A percentile compares a stretch with the other conserved stretches of the same genome.
Conservation (phyloP, 2,888 invertebrate genomes). For the Caenorhabditis doughertyi region DNA sequence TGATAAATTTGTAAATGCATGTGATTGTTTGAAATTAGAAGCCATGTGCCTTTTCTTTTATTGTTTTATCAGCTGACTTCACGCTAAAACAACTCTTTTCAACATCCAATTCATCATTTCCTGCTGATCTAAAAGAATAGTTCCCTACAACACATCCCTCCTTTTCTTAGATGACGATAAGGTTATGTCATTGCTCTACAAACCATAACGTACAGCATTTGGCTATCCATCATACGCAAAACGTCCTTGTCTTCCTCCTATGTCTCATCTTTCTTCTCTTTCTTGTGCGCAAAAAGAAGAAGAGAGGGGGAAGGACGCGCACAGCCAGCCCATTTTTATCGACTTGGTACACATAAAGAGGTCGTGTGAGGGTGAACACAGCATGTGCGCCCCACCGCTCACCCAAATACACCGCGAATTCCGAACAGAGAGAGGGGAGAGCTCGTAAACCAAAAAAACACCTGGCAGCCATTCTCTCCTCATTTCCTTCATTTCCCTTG, state of each 20-base stretch:
- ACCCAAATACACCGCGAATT: slow-evolving; percentile 12
- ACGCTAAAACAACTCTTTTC: background rate
- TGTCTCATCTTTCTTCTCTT: slow-evolving; percentile 9
- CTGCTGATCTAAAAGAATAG: background rate
- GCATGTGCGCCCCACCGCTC: slow-evolving; percentile 31
- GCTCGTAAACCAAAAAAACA: background rate
- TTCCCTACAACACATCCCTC: slow-evolving; percentile 1
- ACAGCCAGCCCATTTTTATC: background rate
- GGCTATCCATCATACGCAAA: slow-evolving; percentile 32
- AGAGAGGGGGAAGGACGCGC: background rate
- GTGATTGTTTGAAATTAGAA: slow-evolving; percentile 23
- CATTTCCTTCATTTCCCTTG: slow-evolving; percentile 6
- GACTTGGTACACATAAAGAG: background rate
- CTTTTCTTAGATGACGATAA: slow-evolving; percentile 23
- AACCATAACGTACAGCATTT: slow-evolving; percentile 7
- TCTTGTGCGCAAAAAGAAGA: background rate
- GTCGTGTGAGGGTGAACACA: background rate
- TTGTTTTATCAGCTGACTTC: slow-evolving; percentile 27
- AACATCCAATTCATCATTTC: slow-evolving; percentile 13
- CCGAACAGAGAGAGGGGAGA: slow-evolving; percentile 4
- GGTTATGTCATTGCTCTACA: slow-evolving; percentile 7
- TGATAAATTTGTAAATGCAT: slow-evolving; percentile 34
- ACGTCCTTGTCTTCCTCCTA: slow-evolving; percentile 17
- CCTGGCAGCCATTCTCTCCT: background rate
- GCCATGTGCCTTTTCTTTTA: slow-evolving; percentile 26